These are phyloP conservation scores for Labeo rohita DNA, from an alignment of 2,113 vertebrate genomes.

Conservation along the genomic window DNA sequence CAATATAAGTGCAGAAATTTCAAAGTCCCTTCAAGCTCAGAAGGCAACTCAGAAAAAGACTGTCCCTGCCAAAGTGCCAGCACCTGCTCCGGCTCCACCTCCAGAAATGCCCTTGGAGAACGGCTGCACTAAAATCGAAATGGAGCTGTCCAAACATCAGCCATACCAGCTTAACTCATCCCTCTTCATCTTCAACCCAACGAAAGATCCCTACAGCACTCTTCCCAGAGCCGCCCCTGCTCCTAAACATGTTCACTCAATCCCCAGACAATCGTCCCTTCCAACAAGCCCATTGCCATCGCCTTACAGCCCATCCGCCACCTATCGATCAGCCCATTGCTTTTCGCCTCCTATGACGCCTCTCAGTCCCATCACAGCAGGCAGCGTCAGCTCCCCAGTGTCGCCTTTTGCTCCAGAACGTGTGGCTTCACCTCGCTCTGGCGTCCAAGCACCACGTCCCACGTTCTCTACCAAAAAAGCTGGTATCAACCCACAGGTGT, in stretches of 20 bases:
- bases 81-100: constrained; percentile 59
- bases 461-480: constrained; percentile 91
- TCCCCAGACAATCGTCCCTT: constrained; percentile 77
- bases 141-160: constrained; percentile 86
- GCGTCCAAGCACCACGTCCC: constrained; percentile 86
- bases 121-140: constrained; percentile 83
- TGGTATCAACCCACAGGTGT: constrained; percentile 96
- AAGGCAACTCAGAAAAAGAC: constrained; percentile 71
- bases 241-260: constrained; percentile 67
- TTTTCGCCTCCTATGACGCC: constrained; percentile 73
- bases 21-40: constrained; percentile 72
- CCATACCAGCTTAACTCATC: constrained; percentile 90
- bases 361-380: constrained; percentile 50
- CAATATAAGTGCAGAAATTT: constrained; percentile 68
- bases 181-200: constrained; percentile 88
- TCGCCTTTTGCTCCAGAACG: constrained; percentile 70
- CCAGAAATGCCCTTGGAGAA: constrained; percentile 80
- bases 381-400: constrained; percentile 73
- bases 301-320: constrained; percentile 68
- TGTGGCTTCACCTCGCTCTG: constrained; percentile 78
- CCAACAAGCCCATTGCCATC: constrained; percentile 73
- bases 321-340: constrained; percentile 59
- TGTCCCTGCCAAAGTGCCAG: constrained; percentile 49
- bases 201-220: constrained; percentile 79
- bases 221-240: constrained; percentile 80